Evolutionary conservation across 2,888 invertebrate species (phyloP).

Genomic region (Drosophila meridiana): DNA sequence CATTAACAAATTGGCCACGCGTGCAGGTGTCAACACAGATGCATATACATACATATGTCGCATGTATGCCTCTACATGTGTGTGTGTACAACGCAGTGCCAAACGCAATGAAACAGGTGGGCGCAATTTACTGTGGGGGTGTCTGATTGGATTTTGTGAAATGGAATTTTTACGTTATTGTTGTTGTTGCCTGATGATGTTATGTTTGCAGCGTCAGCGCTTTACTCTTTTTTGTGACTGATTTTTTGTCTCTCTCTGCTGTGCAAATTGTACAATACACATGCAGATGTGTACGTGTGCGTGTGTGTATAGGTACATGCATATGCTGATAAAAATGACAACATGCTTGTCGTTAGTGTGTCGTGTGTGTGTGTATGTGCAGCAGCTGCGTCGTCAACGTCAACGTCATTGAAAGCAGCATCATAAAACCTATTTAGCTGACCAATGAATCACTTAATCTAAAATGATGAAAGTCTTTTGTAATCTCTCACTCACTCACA

Average conservation of each 20-base stretch:
- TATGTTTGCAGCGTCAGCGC: slow-evolving; percentile 45
- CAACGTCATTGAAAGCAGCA: slow-evolving; percentile 36
- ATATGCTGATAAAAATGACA: slow-evolving; percentile 63
- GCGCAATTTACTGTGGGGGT: slow-evolving; percentile 55
- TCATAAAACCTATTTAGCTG: slow-evolving; percentile 48
- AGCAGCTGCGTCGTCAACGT: slow-evolving; percentile 28
- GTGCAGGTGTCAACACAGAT: slow-evolving; percentile 38
- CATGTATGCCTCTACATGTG: background rate
- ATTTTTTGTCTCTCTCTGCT: slow-evolving; percentile 19
- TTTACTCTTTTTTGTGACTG: slow-evolving; percentile 18
- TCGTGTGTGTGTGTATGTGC: slow-evolving; percentile 19
- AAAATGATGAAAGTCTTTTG: slow-evolving; percentile 47
- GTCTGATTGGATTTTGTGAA: slow-evolving; percentile 32
- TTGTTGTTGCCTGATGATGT: slow-evolving; percentile 51
- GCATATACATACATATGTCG: background rate
- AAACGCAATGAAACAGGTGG: slow-evolving; percentile 63
- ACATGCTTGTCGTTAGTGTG: slow-evolving; percentile 39
- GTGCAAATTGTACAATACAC: slow-evolving; percentile 42
- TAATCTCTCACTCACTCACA: slow-evolving; percentile 28
- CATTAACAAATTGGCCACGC: slow-evolving; percentile 60
- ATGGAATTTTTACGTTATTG: slow-evolving; percentile 38
- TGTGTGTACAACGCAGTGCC: slow-evolving; percentile 19
- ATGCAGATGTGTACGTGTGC: slow-evolving; percentile 4
- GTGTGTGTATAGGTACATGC: slow-evolving; percentile 20
- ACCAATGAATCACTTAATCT: slow-evolving; percentile 52